Conservation (phyloP, 2,113 vertebrate species). For the Cynopterus brachyotis region DNA sequence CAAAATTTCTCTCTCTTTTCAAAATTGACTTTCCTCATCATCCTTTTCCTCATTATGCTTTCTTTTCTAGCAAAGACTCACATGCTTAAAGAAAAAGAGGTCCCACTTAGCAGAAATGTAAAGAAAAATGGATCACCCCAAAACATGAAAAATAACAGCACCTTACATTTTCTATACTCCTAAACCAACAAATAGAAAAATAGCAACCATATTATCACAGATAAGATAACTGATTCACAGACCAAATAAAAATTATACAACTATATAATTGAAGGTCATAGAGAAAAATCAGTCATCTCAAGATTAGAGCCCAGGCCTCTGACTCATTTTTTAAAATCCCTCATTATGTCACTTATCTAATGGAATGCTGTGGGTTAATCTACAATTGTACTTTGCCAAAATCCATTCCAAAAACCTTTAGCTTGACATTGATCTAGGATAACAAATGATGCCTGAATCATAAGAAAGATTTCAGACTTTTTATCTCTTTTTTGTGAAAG, state of each 20-base stretch:
- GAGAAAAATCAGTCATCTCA: slow-evolving; percentile 59
- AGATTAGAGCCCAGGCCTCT: slow-evolving; percentile 42
- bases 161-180: background rate
- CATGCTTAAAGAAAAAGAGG: background rate
- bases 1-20: background rate
- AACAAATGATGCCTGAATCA: slow-evolving; percentile 55
- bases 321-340: slow-evolving; percentile 59
- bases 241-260: slow-evolving; percentile 52
- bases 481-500: slow-evolving; percentile 67
- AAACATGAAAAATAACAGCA: background rate
- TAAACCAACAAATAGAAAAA: slow-evolving; percentile 9
- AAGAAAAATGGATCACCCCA: background rate
- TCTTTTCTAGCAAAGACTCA: background rate
- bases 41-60: background rate
- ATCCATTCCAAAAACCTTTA: slow-evolving; percentile 65
- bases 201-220: background rate
- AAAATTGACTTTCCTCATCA: background rate
- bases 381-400: slow-evolving; percentile 60
- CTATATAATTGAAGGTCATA: slow-evolving; percentile 55
- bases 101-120: background rate
- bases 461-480: slow-evolving; percentile 53
- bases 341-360: slow-evolving; percentile 50
- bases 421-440: slow-evolving; percentile 65
- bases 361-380: slow-evolving; percentile 61
- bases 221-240: slow-evolving; percentile 18